Percentiles rank a stretch among this genome's conserved stretches.
These are phyloP conservation scores for Pseudomyrmex flavicornis DNA, from an alignment of 1,140 invertebrate species.

Conservation along the genomic window DNA sequence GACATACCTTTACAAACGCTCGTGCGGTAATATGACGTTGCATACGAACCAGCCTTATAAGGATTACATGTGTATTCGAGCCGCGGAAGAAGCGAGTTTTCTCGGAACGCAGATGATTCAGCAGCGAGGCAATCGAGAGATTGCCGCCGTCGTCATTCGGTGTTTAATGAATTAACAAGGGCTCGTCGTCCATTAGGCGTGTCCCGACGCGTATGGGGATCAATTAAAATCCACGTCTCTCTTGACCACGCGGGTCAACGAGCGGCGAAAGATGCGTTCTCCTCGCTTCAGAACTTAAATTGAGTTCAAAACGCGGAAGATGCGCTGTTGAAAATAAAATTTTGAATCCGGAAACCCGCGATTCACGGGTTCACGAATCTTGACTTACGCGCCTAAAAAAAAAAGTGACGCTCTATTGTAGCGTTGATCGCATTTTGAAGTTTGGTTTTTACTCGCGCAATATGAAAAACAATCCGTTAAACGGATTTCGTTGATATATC, in stretches of 20 bases:
- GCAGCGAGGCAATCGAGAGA: constrained; percentile 31
- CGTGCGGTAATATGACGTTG: not conserved
- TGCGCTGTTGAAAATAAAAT: constrained; percentile 20
- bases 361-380: not conserved
- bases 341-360: not conserved
- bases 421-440: too few species aligned
- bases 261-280: constrained; percentile 47
- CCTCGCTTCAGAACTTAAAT: constrained; percentile 29
- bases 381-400: not conserved
- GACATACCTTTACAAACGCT: constrained; percentile 29
- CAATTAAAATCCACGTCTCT: constrained; percentile 37
- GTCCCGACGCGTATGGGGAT: constrained; percentile 21
- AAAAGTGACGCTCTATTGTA: not conserved
- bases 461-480: not conserved
- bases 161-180: constrained; percentile 61
- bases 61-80: constrained; percentile 26
- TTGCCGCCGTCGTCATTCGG: constrained; percentile 23
- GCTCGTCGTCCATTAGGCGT: constrained; percentile 56
- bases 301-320: constrained; percentile 24
- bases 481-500: not conserved
- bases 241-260: constrained; percentile 25
- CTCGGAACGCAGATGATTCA: constrained; percentile 53
- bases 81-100: constrained; percentile 37
- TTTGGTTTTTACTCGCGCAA: not conserved
- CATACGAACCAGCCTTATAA: constrained; percentile 33